phyloP scores from a whole-genome alignment of 2,113 vertebrate genomes.

The Scolopax mira region DNA sequence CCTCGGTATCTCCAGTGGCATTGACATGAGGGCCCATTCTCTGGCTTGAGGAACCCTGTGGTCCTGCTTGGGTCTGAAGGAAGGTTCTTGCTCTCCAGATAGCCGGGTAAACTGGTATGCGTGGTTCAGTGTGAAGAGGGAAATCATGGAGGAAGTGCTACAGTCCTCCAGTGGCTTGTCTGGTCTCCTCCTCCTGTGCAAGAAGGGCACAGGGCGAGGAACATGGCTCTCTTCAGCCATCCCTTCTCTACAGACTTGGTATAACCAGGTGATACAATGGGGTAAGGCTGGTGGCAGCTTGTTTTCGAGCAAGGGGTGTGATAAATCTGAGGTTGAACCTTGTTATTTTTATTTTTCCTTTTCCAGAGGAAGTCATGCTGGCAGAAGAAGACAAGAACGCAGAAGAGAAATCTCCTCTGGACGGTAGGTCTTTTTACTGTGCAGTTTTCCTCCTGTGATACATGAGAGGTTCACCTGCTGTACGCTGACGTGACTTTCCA shows the following conservation, averaged over 20 bases:
- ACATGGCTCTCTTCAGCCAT: rapidly evolving
- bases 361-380: constrained; percentile 97
- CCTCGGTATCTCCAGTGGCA: neutral
- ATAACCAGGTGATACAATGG: neutral
- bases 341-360: neutral
- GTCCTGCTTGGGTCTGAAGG: neutral
- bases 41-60: neutral
- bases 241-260: rapidly evolving
- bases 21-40: neutral
- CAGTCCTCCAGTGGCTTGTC: neutral
- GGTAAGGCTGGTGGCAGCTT: neutral
- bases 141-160: neutral
- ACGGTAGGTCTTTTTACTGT: constrained; percentile 76
- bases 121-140: neutral
- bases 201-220: neutral
- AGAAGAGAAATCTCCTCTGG: constrained; percentile 91
- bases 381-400: constrained; percentile 95
- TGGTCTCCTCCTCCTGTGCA: neutral
- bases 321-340: neutral
- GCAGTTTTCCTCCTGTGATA: neutral
- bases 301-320: rapidly evolving
- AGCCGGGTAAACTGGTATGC: neutral
- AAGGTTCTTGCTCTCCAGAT: neutral
- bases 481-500: neutral
- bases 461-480: neutral